Percentiles rank a stretch among this genome's conserved stretches.
Evolutionary conservation across 2,113 vertebrate species (phyloP).

Genomic region (Corythornis vintsioides): DNA sequence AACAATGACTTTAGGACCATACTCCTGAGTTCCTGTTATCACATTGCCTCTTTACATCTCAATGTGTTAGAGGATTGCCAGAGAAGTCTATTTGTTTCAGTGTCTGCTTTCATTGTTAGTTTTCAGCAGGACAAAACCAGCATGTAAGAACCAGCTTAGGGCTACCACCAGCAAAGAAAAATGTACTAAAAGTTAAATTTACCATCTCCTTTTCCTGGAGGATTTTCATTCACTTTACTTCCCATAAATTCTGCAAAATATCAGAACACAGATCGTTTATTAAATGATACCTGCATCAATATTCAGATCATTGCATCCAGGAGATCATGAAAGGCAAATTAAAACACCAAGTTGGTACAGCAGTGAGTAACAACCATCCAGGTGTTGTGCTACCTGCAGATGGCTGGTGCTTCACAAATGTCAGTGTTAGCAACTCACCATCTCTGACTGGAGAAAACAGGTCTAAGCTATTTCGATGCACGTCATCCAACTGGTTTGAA

Average conservation of each 20-base stretch:
- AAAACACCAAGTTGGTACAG: background rate
- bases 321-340: background rate
- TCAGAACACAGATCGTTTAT: background rate
- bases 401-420: background rate
- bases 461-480: conserved; percentile 87
- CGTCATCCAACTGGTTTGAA: conserved; percentile 73
- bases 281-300: background rate
- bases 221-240: conserved; percentile 72
- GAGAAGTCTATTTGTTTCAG: background rate
- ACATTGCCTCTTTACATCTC: background rate
- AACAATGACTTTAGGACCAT: background rate
- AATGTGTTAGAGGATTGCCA: background rate
- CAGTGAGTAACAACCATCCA: background rate
- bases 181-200: conserved; percentile 10
- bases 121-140: background rate
- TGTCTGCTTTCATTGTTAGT: background rate
- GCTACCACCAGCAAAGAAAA: background rate
- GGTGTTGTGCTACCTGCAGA: background rate
- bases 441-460: conserved; percentile 91
- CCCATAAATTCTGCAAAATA: conserved; percentile 75
- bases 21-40: background rate
- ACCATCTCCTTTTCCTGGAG: conserved; percentile 79
- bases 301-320: background rate
- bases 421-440: conserved; percentile 77
- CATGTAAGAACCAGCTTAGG: background rate